Percentiles rank a stretch among this genome's conserved stretches.
These are phyloP conservation scores for Drosophila prolongata DNA, from an alignment of 2,888 invertebrate genomes.

Conservation along the genomic window DNA sequence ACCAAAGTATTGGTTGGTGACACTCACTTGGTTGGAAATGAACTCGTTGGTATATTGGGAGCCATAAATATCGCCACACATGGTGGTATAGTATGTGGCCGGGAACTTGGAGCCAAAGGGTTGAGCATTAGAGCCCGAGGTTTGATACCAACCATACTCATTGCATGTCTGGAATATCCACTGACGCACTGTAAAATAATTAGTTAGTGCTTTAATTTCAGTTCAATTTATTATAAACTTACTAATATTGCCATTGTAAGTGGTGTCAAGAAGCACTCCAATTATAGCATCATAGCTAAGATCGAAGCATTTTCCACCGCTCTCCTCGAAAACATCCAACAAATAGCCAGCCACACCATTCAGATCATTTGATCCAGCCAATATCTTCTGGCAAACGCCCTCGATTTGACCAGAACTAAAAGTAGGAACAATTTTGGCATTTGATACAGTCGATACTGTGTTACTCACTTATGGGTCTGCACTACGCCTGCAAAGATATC, in stretches of 20 bases:
- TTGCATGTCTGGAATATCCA: conserved; percentile 94
- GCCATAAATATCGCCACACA: conserved; percentile 80
- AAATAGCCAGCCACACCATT: conserved; percentile 70
- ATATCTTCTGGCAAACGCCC: conserved; percentile 66
- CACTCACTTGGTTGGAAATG: conserved; percentile 61
- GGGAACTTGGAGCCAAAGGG: conserved; percentile 85
- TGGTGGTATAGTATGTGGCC: conserved; percentile 66
- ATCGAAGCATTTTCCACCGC: conserved; percentile 66
- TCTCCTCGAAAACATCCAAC: conserved; percentile 46
- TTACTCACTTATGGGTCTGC: conserved; percentile 79
- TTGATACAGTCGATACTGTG: background rate
- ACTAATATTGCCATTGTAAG: conserved; percentile 67
- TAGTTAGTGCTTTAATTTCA: background rate
- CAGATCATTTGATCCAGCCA: conserved; percentile 73
- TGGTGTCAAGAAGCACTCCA: conserved; percentile 50
- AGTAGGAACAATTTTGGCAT: background rate
- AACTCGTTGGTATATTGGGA: conserved; percentile 65
- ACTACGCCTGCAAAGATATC: conserved; percentile 81
- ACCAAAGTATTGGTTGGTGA: conserved; percentile 85
- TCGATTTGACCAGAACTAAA: conserved; percentile 75
- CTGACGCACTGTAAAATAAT: conserved; percentile 85
- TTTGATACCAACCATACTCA: conserved; percentile 94
- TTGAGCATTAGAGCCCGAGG: conserved; percentile 87
- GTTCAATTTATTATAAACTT: conserved; percentile 34
- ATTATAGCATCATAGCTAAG: conserved; percentile 73